These are phyloP conservation scores for Exaiptasia diaphana DNA, from an alignment of 64 coral and sea anemone genomes.

Conservation along the genomic window DNA sequence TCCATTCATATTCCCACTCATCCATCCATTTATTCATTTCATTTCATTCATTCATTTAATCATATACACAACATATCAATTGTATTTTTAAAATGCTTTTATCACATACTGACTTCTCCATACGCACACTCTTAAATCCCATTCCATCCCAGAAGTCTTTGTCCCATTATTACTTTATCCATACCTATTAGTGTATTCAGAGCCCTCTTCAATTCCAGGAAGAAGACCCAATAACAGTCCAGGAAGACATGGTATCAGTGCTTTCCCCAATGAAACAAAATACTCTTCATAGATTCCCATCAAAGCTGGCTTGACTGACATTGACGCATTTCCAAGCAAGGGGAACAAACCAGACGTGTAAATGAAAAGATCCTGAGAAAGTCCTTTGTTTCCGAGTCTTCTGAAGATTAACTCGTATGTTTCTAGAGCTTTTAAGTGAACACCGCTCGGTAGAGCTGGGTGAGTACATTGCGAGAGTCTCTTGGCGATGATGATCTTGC, in stretches of 20 bases:
- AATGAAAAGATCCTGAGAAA: conserved; percentile 87
- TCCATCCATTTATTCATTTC: no score
- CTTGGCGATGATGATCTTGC: conserved; percentile 87
- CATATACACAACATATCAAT: no score
- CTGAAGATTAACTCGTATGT: conserved; percentile 93
- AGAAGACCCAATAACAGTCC: conserved; percentile 77
- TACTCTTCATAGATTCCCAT: conserved; percentile 85
- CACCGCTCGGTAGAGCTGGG: conserved; percentile 83
- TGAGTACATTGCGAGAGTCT: conserved; percentile 90
- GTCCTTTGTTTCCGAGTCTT: conserved; percentile 74
- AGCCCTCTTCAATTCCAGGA: conserved; percentile 93
- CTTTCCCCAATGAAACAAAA: conserved; percentile 80
- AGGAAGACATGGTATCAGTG: conserved; percentile 67
- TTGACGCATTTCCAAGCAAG: conserved; percentile 80
- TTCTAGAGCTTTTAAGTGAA: conserved; percentile 89
- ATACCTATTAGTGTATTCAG: conserved; percentile 97
- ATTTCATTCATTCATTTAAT: no score
- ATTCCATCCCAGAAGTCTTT: no score
- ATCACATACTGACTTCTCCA: no score
- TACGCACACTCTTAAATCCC: no score
- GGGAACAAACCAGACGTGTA: conserved; percentile 90
- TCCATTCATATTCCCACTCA: no score
- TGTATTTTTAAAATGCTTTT: no score
- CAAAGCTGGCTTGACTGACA: conserved; percentile 88
- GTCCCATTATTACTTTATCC: no score